These are phyloP conservation scores for Philereme transversata DNA, from an alignment of 2,888 invertebrate genomes.

Conservation along the genomic window DNA sequence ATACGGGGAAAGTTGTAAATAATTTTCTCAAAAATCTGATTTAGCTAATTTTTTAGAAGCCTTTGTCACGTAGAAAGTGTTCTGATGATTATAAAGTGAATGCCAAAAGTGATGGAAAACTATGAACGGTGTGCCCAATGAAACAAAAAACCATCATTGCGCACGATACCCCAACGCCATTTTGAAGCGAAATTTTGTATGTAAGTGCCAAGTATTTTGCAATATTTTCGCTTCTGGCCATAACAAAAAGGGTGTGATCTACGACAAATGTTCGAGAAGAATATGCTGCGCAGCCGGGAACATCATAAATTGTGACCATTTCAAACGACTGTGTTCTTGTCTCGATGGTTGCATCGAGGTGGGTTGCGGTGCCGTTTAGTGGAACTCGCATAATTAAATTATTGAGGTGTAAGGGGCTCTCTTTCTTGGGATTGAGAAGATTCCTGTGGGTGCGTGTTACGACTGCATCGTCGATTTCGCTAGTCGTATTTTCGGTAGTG, in stretches of 20 bases:
- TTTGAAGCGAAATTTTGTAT: conserved; percentile 85
- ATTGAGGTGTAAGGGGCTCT: conserved; percentile 37
- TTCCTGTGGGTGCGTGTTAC: conserved; percentile 12
- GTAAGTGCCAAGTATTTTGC: conserved; percentile 85
- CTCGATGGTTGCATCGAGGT: conserved; percentile 68
- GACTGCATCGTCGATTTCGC: background rate
- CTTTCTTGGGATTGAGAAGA: conserved; percentile 11
- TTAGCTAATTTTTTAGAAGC: conserved; percentile 50
- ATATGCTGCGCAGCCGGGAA: conserved; percentile 50
- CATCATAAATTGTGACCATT: conserved; percentile 45
- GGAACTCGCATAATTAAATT: conserved; percentile 75
- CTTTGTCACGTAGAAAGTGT: conserved; percentile 61
- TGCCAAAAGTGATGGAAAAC: conserved; percentile 66
- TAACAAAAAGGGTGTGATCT: conserved; percentile 52
- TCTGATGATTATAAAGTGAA: conserved; percentile 62
- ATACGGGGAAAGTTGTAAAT: conserved; percentile 81
- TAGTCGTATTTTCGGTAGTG: conserved; percentile 21
- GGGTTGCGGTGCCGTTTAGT: conserved; percentile 69
- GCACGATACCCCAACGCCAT: conserved; percentile 85
- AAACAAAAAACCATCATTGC: conserved; percentile 84
- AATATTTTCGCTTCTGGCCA: conserved; percentile 72
- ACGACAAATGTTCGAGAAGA: conserved; percentile 53
- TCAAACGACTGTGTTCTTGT: conserved; percentile 23
- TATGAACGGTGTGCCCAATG: conserved; percentile 70
- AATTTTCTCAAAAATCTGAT: conserved; percentile 68